Evolutionary conservation across 2,888 invertebrate genomes (phyloP).

Genomic region (Synanthedon formicaeformis): DNA sequence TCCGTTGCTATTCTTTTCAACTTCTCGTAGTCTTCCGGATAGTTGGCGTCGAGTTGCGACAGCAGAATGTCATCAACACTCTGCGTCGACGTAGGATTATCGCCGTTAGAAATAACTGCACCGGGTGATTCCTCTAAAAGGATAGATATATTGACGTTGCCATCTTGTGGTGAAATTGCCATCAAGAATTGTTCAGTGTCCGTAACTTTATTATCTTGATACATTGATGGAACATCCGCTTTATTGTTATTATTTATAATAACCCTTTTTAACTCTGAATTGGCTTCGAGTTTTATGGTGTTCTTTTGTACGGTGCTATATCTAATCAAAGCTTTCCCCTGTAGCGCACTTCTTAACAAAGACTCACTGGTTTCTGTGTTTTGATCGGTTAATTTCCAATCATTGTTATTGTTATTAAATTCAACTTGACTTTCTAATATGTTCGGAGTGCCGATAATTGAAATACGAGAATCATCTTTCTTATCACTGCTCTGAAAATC

Average conservation of each 20-base stretch:
- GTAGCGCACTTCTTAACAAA: constrained; percentile 82
- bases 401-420: constrained; percentile 83
- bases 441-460: constrained; percentile 60
- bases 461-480: constrained; percentile 52
- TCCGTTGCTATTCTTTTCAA: constrained; percentile 86
- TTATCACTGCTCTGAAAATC: constrained; percentile 51
- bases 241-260: constrained; percentile 62
- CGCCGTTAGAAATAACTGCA: constrained; percentile 53
- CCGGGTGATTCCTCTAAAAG: constrained; percentile 57
- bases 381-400: constrained; percentile 84
- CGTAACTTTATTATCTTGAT: constrained; percentile 51
- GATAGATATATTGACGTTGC: constrained; percentile 60
- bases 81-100: constrained; percentile 70
- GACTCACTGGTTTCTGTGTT: constrained; percentile 79
- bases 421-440: constrained; percentile 64
- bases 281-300: constrained; percentile 53
- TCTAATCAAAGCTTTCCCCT: constrained; percentile 78
- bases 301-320: constrained; percentile 69
- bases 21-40: constrained; percentile 87
- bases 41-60: constrained; percentile 76
- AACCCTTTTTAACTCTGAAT: constrained; percentile 47
- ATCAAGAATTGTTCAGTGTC: constrained; percentile 46
- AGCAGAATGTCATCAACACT: constrained; percentile 78
- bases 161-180: constrained; percentile 48
- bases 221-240: constrained; percentile 69